A percentile compares a stretch with the other conserved stretches of the same genome.
phyloP scores from a whole-genome alignment of 2,888 invertebrate genomes.

The Drosophila dives region DNA sequence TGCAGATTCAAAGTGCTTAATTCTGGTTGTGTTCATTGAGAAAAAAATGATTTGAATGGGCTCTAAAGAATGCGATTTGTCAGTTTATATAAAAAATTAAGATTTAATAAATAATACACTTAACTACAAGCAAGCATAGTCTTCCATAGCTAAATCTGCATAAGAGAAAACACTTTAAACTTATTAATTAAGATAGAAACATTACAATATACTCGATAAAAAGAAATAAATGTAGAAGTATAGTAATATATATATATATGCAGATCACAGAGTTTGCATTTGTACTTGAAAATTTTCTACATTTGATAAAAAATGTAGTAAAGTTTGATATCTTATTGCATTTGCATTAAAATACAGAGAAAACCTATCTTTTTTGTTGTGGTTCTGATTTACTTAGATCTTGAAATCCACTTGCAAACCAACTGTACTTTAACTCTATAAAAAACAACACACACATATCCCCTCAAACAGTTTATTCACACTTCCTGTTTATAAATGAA shows the following conservation, averaged over 20 bases:
- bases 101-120: not conserved
- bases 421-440: constrained; percentile 2
- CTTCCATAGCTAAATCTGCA: not conserved
- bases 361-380: not conserved
- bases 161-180: not conserved
- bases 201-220: not conserved
- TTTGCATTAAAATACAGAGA: not conserved
- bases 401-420: not conserved
- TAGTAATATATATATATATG: not conserved
- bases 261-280: not conserved
- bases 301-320: not conserved
- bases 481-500: constrained; percentile 32
- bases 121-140: not conserved
- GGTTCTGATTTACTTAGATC: not conserved
- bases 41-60: not conserved
- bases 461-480: not conserved
- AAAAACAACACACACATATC: not conserved
- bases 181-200: not conserved
- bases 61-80: not conserved
- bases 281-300: not conserved
- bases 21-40: not conserved
- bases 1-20: constrained; percentile 2
- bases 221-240: not conserved
- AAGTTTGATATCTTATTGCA: not conserved
- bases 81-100: not conserved